Evolutionary conservation across 2,113 vertebrate genomes (phyloP).

Genomic region (Holacanthus passer): DNA sequence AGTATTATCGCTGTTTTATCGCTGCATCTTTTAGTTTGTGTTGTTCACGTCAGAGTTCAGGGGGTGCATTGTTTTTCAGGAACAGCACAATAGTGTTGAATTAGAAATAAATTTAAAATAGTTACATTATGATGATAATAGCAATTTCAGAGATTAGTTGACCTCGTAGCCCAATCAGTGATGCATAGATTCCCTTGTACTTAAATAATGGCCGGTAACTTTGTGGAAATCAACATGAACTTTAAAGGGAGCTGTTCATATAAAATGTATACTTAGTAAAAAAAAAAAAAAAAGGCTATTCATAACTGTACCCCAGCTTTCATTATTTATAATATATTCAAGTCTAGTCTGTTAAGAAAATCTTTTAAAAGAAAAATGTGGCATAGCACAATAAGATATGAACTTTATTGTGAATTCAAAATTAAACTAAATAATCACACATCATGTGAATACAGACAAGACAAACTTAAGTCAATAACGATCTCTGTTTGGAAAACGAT

Average conservation of each 20-base stretch:
- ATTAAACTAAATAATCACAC: neutral
- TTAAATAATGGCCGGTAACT: no score
- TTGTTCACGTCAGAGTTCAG: neutral
- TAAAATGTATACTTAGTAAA: no score
- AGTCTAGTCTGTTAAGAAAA: no score
- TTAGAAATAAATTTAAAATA: neutral
- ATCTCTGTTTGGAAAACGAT: neutral
- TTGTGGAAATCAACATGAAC: no score
- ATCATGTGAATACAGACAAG: neutral
- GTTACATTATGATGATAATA: neutral
- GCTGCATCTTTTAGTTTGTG: conserved; percentile 5
- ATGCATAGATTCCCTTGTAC: neutral
- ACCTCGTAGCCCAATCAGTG: neutral
- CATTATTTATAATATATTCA: neutral
- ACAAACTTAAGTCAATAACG: neutral
- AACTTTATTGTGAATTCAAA: neutral
- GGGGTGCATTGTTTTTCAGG: neutral
- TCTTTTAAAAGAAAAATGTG: no score
- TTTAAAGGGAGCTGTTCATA: no score
- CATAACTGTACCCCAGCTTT: neutral
- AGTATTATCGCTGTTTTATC: no score
- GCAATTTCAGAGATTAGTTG: neutral
- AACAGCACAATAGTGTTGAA: neutral
- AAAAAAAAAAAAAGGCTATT: neutral
- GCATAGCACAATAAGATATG: neutral